Percentiles rank a stretch among this genome's conserved stretches.
These are phyloP conservation scores for Columbina picui DNA, from an alignment of 2,113 vertebrate species.

Conservation along the genomic window DNA sequence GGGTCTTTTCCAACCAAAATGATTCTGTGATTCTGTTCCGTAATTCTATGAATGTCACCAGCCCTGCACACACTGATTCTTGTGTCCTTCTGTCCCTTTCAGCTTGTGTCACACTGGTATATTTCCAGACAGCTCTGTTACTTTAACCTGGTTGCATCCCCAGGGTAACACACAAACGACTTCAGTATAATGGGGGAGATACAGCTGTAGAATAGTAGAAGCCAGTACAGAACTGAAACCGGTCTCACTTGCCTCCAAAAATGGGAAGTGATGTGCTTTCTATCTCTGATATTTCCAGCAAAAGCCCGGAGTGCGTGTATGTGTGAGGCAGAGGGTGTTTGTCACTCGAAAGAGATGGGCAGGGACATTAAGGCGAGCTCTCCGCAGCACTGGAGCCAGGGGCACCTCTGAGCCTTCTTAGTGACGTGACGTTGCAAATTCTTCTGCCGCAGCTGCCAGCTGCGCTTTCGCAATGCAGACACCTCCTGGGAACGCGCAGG, in stretches of 20 bases:
- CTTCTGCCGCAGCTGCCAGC: neutral
- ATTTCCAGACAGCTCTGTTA: neutral
- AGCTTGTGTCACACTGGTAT: neutral
- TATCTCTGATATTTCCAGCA: neutral
- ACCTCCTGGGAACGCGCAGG: neutral
- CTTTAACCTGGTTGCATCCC: neutral
- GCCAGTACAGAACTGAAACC: neutral
- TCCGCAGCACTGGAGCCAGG: neutral
- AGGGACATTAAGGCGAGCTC: neutral
- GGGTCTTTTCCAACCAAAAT: no score
- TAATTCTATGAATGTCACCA: neutral
- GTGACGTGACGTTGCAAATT: neutral
- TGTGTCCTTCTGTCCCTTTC: neutral
- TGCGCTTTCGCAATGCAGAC: rapidly evolving
- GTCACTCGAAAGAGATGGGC: neutral
- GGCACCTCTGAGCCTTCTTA: neutral
- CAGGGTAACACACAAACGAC: neutral
- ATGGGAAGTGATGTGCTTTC: neutral
- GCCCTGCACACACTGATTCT: neutral
- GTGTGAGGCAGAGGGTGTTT: neutral
- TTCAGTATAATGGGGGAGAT: neutral
- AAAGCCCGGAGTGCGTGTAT: neutral
- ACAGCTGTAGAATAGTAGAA: rapidly evolving
- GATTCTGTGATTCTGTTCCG: no score
- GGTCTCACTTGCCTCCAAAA: neutral